Evolutionary conservation across 2,797 vertebrate genomes (phyloP), one percentile per base, ranked within the genome.

Genomic region (Mus minutoides): DNA sequence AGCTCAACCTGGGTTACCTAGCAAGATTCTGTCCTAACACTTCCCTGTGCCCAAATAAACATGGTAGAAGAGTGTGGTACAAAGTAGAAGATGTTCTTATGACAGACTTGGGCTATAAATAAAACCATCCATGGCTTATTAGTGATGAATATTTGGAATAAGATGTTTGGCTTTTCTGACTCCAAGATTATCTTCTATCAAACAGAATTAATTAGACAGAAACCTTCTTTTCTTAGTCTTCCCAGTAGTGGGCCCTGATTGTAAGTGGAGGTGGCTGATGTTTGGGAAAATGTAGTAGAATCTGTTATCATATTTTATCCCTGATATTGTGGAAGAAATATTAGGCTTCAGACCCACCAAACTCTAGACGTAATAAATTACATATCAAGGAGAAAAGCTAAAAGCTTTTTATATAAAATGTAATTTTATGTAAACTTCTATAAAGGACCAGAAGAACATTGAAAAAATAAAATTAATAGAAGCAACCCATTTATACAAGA

Each of bases 401-500:
- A 24, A 31, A 64, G 43, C 5, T 29, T 56, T 3, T 58, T 31
- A 46, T 46, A 37, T 29, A 73, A 89, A 93, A 83, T 43, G 17
- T 26, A 94, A 60, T 83, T 95, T 89, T 93, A 89, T 86, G 26
- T 46, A 46, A 76, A 29, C 46, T 88, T 91, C 84, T 73, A 87
- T 34, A 90, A 49, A 77, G 14, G 26, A 31, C 14, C 75, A 17
- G 43, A 77, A 94, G 56, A 94, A 49, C 80, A 22, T 13, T 79
- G 49, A 54, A 92, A 92, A 94, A 94, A 88, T 76, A 92, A 96
- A 92, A 71, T 49, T 21, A 52, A 80, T 62, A 90, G 54, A 90
- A 83, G 11, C 62, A 82, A 76, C 73, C 0, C 5, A 89, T 83
- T 46, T 91, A 77, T 64, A 60, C 34, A 6, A 82, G 79, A 16